Base-by-base conservation (phyloP, 2,113 vertebrate species). In the Anoplopoma fimbria region DNA sequence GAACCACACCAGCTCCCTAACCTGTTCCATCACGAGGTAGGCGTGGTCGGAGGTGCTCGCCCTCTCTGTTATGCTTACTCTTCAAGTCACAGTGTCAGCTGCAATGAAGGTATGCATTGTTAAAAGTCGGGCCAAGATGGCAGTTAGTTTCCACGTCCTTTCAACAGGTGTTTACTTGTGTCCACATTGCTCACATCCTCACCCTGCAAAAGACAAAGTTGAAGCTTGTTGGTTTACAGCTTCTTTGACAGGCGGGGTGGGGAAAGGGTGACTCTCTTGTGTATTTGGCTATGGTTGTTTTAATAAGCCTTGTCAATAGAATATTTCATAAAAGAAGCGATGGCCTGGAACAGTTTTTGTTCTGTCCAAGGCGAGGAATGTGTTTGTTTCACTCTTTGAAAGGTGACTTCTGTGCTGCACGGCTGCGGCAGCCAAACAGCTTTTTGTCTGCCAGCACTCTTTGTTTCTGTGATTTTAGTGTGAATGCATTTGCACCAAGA, bases 331-430 rank as follows among this genome's bases (percentile, higher is more conserved):
- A 93, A 92, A 95, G 93, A 92, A 93, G 93, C 84, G 51, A 90
- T 86, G 92, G 90, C 82, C 91, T 89, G 84, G 93, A 95, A 95
- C 89, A 62, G 77, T 89, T 94, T 94, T 92, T 94, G 92, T 95
- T 94, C 81, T 34, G 64, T n/a, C 76, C 60, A n/a, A 81, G 88
- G 57, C 69, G 76, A 91, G 94, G 94, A 95, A 95, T 95, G 93
- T 76, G 76, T 85, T 81, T 75, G 82, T 85, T 87, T 89, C 77
- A 80, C 72, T 85, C 88, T 92, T 69, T 94, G 85, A 94, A 95
- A 94, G 89, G 91, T 95, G 93, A 91, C 89, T 93, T 86, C 73
- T 92, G 87, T 90, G 86, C 71, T 80, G 74, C 61, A 61, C 49
- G 78, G 89, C 90, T 75, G 80, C 47, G 13, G 87, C 81, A 53